These are phyloP conservation scores for Drosophila macrospina DNA, from an alignment of 2,888 invertebrate genomes.

Conservation along the genomic window DNA sequence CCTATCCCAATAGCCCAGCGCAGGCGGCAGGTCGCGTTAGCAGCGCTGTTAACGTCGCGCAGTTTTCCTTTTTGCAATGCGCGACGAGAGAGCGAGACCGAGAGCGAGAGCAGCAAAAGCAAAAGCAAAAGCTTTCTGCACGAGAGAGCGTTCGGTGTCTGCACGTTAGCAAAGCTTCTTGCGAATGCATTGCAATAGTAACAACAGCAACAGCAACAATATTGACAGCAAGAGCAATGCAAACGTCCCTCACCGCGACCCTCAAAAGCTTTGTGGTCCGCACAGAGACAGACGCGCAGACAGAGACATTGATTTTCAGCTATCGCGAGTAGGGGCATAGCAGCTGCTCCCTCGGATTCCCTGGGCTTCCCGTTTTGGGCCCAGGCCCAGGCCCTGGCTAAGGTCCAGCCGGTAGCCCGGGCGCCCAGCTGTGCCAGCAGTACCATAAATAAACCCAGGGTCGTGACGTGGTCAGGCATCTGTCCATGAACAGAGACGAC, in stretches of 20 bases:
- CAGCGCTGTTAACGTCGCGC: conserved; percentile 35
- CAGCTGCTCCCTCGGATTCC: background rate
- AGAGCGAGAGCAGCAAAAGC: conserved; percentile 1
- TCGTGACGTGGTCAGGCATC: conserved; percentile 14
- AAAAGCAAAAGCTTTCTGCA: conserved; percentile 18
- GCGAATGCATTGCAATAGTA: conserved; percentile 42
- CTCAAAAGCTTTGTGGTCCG: conserved; percentile 66
- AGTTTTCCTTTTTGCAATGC: conserved; percentile 58
- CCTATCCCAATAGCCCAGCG: conserved; percentile 68
- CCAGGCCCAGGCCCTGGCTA: conserved; percentile 15
- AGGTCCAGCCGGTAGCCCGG: conserved; percentile 6
- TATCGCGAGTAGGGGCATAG: background rate
- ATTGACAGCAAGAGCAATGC: conserved; percentile 27
- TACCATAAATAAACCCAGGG: conserved; percentile 42
- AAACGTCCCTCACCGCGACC: conserved; percentile 77
- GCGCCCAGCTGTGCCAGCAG: conserved; percentile 12
- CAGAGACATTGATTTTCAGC: conserved; percentile 72
- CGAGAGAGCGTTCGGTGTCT: conserved; percentile 8
- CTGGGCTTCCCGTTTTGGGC: background rate
- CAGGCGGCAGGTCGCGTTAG: conserved; percentile 66
- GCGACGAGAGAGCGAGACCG: conserved; percentile 8
- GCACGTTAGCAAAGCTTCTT: conserved; percentile 27
- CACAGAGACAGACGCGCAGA: conserved; percentile 53
- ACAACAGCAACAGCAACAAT: background rate
- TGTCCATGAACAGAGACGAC: conserved; percentile 4